Base-by-base conservation (phyloP, 1,140 invertebrate genomes). In the Aphaenogaster floridana region DNA sequence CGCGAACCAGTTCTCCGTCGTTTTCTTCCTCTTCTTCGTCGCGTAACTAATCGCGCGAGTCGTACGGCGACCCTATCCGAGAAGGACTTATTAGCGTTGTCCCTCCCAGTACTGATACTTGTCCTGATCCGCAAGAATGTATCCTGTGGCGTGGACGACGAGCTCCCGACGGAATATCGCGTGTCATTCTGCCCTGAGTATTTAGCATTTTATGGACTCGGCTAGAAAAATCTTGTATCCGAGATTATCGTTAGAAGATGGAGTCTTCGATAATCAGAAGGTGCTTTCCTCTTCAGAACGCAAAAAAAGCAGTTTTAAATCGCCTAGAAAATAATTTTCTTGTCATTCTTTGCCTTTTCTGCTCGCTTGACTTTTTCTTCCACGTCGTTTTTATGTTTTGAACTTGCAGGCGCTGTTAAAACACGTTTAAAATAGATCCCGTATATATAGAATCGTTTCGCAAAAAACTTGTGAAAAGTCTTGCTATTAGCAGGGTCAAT, bases 181-280 rank as follows among this genome's bases (percentile, higher is more conserved):
- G 90, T 91, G 87, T 87, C 87, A 71, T 86, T 90, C 50, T 79
- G 28, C 72, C 61, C 59, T 66, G 86, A 90, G 64, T 76, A 86
- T 92, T 90, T 92, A 92, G 81, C 91, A 86, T 92, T 92, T 92
- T 91, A 92, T 86, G 86, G 87, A 85, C 85, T 86, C 61, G 57
- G 34, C 66, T 52, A 63, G 72, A 17, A 45, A 81, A 63, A 59
- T 54, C 76, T 42, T 9, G 7, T 63, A 39, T 69, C 17, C 68
- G 87, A 88, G 86, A 64, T 74, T 72, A 64, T 66, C 68, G 28
- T 81, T 81, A 84, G 59, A 86, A 77, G 81, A 83, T 59, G 80
- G 36, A 57, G 61, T 28, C 74, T 57, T 57, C 21, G 45, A 50
- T 50, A 28, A 28, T 28, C 28, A 28, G 28, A 28, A 28, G 28